phyloP scores from a whole-genome alignment of 2,888 invertebrate species.

The Cephus sareptanus region DNA sequence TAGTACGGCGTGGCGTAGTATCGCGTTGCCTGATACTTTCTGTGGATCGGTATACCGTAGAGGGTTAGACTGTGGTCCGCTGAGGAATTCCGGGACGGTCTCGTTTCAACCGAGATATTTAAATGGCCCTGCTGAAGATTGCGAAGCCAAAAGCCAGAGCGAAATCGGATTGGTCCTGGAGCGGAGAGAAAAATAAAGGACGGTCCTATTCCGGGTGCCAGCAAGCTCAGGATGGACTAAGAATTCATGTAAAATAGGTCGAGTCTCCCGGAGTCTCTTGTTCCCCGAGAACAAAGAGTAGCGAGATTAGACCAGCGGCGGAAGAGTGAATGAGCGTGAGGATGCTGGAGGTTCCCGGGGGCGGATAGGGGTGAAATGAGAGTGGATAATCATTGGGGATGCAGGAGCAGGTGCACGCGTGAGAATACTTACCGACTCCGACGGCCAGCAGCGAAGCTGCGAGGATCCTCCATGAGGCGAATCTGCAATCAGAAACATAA shows the following conservation, averaged over 20 bases:
- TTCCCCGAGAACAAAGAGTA: neutral
- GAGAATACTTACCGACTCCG: conserved; percentile 46
- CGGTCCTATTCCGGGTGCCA: neutral
- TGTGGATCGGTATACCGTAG: neutral
- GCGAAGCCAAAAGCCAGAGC: neutral
- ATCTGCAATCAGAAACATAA: neutral
- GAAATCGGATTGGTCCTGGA: neutral
- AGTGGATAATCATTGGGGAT: neutral
- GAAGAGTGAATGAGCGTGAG: neutral
- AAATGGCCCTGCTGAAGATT: neutral
- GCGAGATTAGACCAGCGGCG: neutral
- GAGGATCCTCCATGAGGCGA: conserved; percentile 26
- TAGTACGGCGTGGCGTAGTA: neutral
- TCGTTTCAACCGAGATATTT: neutral
- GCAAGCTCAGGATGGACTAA: neutral
- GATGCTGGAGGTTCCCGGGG: neutral
- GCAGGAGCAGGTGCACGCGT: neutral
- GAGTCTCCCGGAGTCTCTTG: neutral
- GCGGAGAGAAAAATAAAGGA: neutral
- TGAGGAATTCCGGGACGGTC: neutral
- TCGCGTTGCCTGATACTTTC: neutral
- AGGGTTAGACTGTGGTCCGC: neutral
- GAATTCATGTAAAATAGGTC: neutral
- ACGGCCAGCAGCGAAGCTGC: conserved; percentile 47
- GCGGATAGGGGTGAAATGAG: neutral